Evolutionary conservation across 2,888 invertebrate species (phyloP).

Genomic region (Megastigmus dorsalis): DNA sequence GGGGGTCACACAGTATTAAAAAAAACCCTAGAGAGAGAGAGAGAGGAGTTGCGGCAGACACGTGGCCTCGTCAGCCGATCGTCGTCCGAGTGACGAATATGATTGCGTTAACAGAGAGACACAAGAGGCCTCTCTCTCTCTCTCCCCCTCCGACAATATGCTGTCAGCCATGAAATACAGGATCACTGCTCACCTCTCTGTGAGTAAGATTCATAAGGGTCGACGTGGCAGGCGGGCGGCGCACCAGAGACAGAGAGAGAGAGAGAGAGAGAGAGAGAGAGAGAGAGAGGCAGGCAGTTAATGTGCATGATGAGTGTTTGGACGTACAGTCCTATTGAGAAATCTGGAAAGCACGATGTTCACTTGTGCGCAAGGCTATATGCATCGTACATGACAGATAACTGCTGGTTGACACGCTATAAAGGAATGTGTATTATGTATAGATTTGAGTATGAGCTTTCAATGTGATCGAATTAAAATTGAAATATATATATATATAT

Average conservation of each 20-base stretch:
- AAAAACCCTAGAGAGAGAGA: neutral
- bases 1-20: neutral
- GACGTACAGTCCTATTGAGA: constrained; percentile 6
- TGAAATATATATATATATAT: too few relatives aligned
- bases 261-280: too few relatives aligned
- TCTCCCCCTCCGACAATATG: constrained; percentile 59
- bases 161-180: constrained; percentile 67
- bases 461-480: too few relatives aligned
- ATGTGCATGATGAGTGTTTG: neutral
- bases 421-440: too few relatives aligned
- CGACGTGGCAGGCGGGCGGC: too few relatives aligned
- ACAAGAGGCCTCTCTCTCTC: too few relatives aligned
- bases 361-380: too few relatives aligned
- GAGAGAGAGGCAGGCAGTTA: neutral
- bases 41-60: constrained; percentile 21
- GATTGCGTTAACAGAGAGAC: constrained; percentile 54
- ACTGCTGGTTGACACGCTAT: too few relatives aligned
- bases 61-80: constrained; percentile 58
- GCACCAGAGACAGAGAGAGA: too few relatives aligned
- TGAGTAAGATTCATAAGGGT: constrained; percentile 58
- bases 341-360: too few relatives aligned
- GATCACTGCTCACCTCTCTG: constrained; percentile 64
- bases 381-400: too few relatives aligned
- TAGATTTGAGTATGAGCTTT: too few relatives aligned
- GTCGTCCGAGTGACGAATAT: constrained; percentile 55